These are phyloP conservation scores for Agrenia bidenticulata DNA, from an alignment of 2,888 invertebrate species.

Conservation along the genomic window DNA sequence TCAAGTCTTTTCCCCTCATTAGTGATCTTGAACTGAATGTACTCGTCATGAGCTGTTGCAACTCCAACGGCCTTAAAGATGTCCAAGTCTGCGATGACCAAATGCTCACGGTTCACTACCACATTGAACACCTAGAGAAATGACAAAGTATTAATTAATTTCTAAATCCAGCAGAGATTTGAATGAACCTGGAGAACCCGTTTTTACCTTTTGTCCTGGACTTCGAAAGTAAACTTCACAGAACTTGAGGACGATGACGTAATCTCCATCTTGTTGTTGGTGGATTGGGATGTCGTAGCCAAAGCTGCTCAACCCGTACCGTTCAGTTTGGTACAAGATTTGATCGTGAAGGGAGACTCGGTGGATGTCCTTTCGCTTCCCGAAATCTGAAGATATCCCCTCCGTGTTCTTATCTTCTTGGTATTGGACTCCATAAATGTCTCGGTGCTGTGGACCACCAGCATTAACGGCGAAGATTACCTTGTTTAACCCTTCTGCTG, in stretches of 20 bases:
- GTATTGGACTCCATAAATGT: slow-evolving; percentile 82
- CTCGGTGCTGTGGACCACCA: slow-evolving; percentile 82
- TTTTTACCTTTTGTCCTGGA: slow-evolving; percentile 85
- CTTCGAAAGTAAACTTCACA: slow-evolving; percentile 97
- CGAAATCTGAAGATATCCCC: slow-evolving; percentile 78
- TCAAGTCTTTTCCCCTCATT: slow-evolving; percentile 66
- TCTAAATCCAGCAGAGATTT: neutral
- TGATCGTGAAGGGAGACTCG: slow-evolving; percentile 79
- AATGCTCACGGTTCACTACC: slow-evolving; percentile 85
- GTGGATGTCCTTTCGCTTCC: slow-evolving; percentile 79
- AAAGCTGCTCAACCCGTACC: slow-evolving; percentile 74
- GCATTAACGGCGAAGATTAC: slow-evolving; percentile 69
- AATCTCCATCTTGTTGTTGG: slow-evolving; percentile 81
- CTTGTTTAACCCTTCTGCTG: too few species aligned
- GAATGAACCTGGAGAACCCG: neutral
- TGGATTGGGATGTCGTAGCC: slow-evolving; percentile 86
- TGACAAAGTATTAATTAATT: neutral
- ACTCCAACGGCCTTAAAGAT: slow-evolving; percentile 89
- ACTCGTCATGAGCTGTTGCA: slow-evolving; percentile 92
- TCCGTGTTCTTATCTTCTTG: slow-evolving; percentile 74
- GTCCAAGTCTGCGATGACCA: slow-evolving; percentile 86
- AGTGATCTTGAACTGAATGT: slow-evolving; percentile 76
- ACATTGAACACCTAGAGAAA: slow-evolving; percentile 76
- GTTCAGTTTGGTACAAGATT: slow-evolving; percentile 89
- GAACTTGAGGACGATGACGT: slow-evolving; percentile 69